Evolutionary conservation across 2,113 vertebrate genomes (phyloP).

Genomic region (Plecturocebus donacophilus): DNA sequence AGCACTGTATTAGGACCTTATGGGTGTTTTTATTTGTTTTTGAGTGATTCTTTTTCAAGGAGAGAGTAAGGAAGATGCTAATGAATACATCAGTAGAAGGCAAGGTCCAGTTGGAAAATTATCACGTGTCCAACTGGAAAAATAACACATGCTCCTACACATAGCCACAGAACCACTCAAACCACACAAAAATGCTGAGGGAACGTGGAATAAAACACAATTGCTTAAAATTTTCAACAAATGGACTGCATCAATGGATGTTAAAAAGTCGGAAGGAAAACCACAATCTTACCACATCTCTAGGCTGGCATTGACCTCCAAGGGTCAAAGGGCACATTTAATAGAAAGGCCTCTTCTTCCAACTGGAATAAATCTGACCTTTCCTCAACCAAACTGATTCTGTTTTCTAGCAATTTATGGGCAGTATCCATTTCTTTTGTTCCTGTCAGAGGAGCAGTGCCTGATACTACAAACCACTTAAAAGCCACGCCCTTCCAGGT

Average conservation of each 20-base stretch:
- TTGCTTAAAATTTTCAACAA: not conserved
- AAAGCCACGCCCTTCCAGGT: conserved; percentile 51
- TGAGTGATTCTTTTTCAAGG: conserved; percentile 29
- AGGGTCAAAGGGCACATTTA: not conserved
- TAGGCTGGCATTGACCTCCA: not conserved
- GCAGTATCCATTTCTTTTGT: conserved; percentile 61
- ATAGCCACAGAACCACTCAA: not conserved
- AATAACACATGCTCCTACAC: not conserved
- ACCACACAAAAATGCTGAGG: not conserved
- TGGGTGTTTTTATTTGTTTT: not conserved
- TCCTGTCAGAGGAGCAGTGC: conserved; percentile 23
- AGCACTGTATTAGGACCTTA: not conserved
- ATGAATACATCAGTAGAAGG: not conserved
- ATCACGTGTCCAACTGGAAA: not conserved
- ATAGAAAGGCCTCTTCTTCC: not conserved
- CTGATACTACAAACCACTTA: conserved; percentile 54
- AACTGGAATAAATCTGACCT: not conserved
- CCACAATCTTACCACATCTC: not conserved
- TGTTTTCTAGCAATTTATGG: conserved; percentile 7
- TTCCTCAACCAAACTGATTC: not conserved
- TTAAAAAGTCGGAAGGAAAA: conserved; percentile 26
- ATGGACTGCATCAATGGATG: not conserved
- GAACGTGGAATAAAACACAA: not conserved
- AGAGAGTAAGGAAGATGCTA: not conserved
- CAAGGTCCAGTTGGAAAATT: not conserved